Base-by-base conservation (phyloP, 2,797 vertebrate species). In the Cyclura pinguis region DNA sequence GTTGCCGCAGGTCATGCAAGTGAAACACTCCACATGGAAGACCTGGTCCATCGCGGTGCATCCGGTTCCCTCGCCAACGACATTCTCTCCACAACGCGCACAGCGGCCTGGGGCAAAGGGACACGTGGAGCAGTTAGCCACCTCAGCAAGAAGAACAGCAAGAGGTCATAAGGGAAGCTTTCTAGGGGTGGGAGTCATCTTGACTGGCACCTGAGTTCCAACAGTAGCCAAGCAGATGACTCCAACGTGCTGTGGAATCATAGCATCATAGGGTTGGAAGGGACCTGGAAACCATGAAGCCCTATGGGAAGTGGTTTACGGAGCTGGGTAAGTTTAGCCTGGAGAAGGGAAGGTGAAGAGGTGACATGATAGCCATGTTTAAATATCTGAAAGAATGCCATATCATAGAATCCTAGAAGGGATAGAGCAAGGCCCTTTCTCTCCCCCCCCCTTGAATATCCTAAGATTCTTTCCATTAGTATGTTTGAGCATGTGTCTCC, bases 21-120 rank as follows among this genome's bases (percentile, higher is more conserved):
- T 97, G 77, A 99, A 99, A 90, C 99, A 99, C 89, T 99, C 95
- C 91, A 99, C 99, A 0, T 99, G 99, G 97, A 99, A 99, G 90
- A 99, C 99, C 93, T 99, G 99, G 95, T 99, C 99, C 99, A 99
- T 99, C 93, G 99, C 99, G 0, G 99, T 99, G 95, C 99, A 99
- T 86, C 99, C 99, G 0, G 98, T 99, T 57, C 99, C 99, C 96
- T 99, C 99, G 3, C 99, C 99, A 85, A 99, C 98, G 9, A 99
- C 99, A 0, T 99, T 99, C 94, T 99, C 98, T 20, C 99, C 99
- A 29, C 99, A 99, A 96, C 98, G 98, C 89, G 99, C 97, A 92
- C 99, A 99, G 95, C 98, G 98, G 35, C 99, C 99, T 99, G 97
- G 9, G 93, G 52, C 88, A 73, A 80, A 83, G 67, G 80, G 18